Evolutionary conservation across 2,113 vertebrate species (phyloP).

Genomic region (zebrafish (Danio rerio)): GRCz12tu NC_133198.1:20097001-20097500

Average conservation of each 20-base stretch:
- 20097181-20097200: background rate
- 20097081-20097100: too few relatives aligned
- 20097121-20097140: too few relatives aligned
- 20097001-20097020: too few relatives aligned
- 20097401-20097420: background rate
- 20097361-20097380: background rate
- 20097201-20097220: background rate
- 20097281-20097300: background rate
- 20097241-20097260: background rate
- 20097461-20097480: constrained; percentile 35
- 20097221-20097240: background rate
- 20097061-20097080: too few relatives aligned
- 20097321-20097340: background rate
- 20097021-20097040: too few relatives aligned
- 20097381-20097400: background rate
- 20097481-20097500: constrained; percentile 97
- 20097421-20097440: background rate
- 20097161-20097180: background rate
- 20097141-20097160: too few relatives aligned
- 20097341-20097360: background rate
- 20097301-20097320: background rate
- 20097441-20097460: background rate
- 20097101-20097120: too few relatives aligned
- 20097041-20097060: too few relatives aligned
- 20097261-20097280: background rate